Evolutionary conservation across 2,888 invertebrate species (phyloP), one percentile per base, ranked within the genome.

Genomic region (Linnaemya tessellans): DNA sequence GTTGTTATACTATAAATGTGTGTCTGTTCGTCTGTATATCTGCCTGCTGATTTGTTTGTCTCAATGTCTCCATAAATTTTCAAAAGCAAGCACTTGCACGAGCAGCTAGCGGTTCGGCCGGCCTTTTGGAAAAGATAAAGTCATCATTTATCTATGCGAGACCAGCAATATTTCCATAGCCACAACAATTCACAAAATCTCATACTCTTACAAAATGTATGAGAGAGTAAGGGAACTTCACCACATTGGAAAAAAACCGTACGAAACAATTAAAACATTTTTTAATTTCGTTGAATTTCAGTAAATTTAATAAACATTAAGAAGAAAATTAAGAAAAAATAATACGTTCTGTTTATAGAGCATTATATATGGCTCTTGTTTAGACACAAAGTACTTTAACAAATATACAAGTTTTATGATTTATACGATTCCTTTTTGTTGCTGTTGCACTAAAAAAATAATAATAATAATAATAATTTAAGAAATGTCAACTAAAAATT

Each of bases 81-180:
- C 38, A 56, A 70, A 71, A 49, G 46, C 67, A 30, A 46, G n/a
- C 56, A 67, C 18, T 60, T 20, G 46, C 4, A 46, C 46, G 46
- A 46, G 20, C 43, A 30, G 67, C 64, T 38, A 38, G 41, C 46
- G 20, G n/a, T 18, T n/a, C 77, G 22, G 10, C 62, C 80, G 64
- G 77, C 46, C 67, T 77, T 71, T 65, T 71, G 46, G 56, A 73
- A 73, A 56, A 56, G 79, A 80, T 71, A 80, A 71, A 70, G 64
- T 71, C 79, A 20, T 41, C 70, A 79, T 51, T 25, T 64, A 65
- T 38, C 25, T 35, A 30, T 49, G 30, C 18, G 25, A 70, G 15
- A 41, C 13, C n/a, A 70, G n/a, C 10, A 56, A 58, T 7, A 56
- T 56, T 41, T 56, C 11, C 58, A 43, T 15, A 68, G n/a, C 49